Percentiles rank a stretch among this genome's conserved stretches.
Conservation (phyloP, 2,797 vertebrate species). For the Lepilemur ruficaudatus region DNA sequence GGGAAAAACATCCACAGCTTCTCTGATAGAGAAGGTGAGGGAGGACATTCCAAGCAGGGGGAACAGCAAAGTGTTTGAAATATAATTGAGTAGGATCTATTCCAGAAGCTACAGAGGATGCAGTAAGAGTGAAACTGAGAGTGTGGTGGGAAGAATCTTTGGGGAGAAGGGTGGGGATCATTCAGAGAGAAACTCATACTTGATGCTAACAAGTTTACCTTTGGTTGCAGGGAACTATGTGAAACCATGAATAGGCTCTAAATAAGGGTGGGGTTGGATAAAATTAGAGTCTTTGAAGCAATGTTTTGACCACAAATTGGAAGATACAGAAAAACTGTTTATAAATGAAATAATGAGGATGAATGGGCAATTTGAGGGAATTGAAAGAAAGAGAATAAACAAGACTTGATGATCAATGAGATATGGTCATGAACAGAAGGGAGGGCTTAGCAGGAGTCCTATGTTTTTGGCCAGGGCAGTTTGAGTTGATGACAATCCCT, state of each 20-base stretch:
- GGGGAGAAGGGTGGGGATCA: background rate
- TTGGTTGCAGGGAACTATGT: background rate
- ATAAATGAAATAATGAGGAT: background rate
- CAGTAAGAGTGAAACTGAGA: background rate
- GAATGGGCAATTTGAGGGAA: background rate
- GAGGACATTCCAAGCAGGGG: background rate
- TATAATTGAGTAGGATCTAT: background rate
- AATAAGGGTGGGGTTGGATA: background rate
- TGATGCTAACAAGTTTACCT: background rate
- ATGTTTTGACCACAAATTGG: background rate
- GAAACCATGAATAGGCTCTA: background rate
- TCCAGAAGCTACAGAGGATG: background rate
- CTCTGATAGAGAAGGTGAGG: background rate
- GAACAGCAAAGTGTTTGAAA: background rate
- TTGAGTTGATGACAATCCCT: background rate
- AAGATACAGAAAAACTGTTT: background rate
- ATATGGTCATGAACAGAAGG: background rate
- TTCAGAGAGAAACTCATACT: background rate
- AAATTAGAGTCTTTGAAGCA: background rate
- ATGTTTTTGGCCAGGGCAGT: background rate
- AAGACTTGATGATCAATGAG: background rate
- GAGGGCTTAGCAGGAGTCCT: background rate
- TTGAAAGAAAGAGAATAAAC: background rate
- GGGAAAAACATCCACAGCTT: background rate
- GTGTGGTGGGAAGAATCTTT: background rate